These are phyloP conservation scores for Siniperca knerii DNA, from an alignment of 2,113 vertebrate genomes.

Conservation along the genomic window DNA sequence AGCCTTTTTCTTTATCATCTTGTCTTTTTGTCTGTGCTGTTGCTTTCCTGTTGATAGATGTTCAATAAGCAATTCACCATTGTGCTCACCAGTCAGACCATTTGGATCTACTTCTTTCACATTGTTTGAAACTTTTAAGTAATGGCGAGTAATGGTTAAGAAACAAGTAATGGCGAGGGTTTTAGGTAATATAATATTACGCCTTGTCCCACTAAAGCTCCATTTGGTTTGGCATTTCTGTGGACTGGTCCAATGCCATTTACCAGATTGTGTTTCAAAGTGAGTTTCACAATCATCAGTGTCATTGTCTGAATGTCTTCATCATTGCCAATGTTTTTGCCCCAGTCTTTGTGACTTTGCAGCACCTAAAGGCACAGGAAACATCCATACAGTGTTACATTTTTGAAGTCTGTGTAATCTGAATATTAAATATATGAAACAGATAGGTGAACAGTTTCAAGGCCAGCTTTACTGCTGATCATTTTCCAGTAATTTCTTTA, in stretches of 20 bases:
- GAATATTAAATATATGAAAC: neutral
- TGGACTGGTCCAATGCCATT: constrained; percentile 39
- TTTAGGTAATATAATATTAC: neutral
- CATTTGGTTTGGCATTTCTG: constrained; percentile 7
- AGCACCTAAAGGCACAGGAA: constrained; percentile 8
- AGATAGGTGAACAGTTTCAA: neutral
- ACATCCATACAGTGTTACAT: neutral
- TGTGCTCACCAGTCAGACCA: constrained; percentile 10
- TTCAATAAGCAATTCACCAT: neutral
- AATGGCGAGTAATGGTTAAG: too few species aligned
- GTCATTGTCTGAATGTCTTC: constrained; percentile 30
- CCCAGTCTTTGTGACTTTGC: constrained; percentile 18
- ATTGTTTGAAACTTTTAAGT: constrained; percentile 42
- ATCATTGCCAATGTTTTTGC: neutral
- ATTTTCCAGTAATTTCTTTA: neutral
- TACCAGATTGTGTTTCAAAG: neutral
- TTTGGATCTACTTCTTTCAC: constrained; percentile 79
- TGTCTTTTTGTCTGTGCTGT: constrained; percentile 17
- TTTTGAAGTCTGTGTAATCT: neutral
- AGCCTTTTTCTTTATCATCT: neutral
- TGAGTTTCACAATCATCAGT: constrained; percentile 24
- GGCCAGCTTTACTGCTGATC: neutral
- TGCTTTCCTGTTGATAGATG: neutral
- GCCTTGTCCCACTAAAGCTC: neutral
- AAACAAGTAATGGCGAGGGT: neutral